Percentiles rank a stretch among this genome's conserved stretches.
Conservation (phyloP, 2,113 vertebrate genomes). For the Spizaetus ornatus region DNA sequence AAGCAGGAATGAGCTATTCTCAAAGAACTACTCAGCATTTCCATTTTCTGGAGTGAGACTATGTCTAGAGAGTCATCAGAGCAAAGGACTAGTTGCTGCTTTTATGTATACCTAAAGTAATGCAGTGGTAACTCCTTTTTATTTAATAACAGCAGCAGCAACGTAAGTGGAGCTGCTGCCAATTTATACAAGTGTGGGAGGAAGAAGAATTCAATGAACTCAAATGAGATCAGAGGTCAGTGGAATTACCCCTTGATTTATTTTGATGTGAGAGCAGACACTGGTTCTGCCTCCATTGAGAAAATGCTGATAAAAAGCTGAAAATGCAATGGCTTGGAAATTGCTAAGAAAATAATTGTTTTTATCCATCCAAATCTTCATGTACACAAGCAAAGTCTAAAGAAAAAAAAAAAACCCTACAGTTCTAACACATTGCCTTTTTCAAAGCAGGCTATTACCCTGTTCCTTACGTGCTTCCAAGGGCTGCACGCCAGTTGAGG, state of each 20-base stretch:
- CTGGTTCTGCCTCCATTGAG: neutral
- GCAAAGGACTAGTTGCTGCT: neutral
- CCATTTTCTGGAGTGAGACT: neutral
- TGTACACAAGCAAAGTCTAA: neutral
- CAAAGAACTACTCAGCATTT: neutral
- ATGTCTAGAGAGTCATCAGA: neutral
- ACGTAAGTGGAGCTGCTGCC: neutral
- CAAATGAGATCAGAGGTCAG: constrained; percentile 55
- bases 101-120: neutral
- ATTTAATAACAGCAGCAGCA: constrained; percentile 9
- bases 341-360: constrained; percentile 7
- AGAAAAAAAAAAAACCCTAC: neutral
- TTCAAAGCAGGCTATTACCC: constrained; percentile 4
- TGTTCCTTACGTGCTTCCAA: neutral
- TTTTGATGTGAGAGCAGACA: constrained; percentile 9
- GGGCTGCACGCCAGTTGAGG: neutral
- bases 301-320: constrained; percentile 27
- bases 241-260: constrained; percentile 51
- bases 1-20: neutral
- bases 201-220: constrained; percentile 45
- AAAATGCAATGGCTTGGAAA: neutral
- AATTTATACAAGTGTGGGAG: neutral
- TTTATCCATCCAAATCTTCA: constrained; percentile 21
- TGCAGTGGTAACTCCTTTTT: neutral
- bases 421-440: neutral